Base-by-base conservation (phyloP, 1,140 invertebrate genomes). In the Tigriopus japonicus region DNA sequence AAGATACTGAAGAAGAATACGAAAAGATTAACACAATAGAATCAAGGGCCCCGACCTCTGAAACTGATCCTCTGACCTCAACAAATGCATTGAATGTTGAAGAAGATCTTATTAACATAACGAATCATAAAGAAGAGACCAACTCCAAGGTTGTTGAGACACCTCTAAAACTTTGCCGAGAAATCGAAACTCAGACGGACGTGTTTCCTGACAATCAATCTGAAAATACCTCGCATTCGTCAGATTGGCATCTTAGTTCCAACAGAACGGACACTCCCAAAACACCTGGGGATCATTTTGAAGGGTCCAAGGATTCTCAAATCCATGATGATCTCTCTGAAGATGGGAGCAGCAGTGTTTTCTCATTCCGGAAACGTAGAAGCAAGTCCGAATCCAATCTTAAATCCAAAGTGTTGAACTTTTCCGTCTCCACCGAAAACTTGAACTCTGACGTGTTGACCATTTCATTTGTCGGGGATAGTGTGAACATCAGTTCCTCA, bases 341-440 rank as follows among this genome's bases (percentile, higher is more conserved):
- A 9, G 28, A 35, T 35, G 28, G 28, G 28, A 21, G 45, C 45
- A 49, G 21, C 10, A 21, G 45, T 17, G 45, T 15, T 2, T 49
- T 49, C 21, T 49, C 21, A 21, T 21, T 49, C 21, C 2, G 12
- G n/a, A 35, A 35, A 35, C 3, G 28, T 3, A 3, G 55, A 42
- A 41, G 55, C 14, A 28, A 40, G 28, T 58, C 55, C 6, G 55
- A 58, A 19, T 58, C 55, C 13, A 58, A 42, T 23, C 42, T 58
- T 7, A 58, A 58, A 28, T 23, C 17, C 1, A 43, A 43, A n/a
- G 15, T 42, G 15, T 42, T 58, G 14, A 58, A 58, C 14, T 40
- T 58, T 14, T 58, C 55, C 14, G 55, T 58, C 6, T 58, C 55
- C 2, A 58, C 42, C 28, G 41, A 58, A 7, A 41, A 58, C n/a